These are phyloP conservation scores for Clusia tigrina DNA, from an alignment of 2,888 invertebrate genomes.

Conservation along the genomic window DNA sequence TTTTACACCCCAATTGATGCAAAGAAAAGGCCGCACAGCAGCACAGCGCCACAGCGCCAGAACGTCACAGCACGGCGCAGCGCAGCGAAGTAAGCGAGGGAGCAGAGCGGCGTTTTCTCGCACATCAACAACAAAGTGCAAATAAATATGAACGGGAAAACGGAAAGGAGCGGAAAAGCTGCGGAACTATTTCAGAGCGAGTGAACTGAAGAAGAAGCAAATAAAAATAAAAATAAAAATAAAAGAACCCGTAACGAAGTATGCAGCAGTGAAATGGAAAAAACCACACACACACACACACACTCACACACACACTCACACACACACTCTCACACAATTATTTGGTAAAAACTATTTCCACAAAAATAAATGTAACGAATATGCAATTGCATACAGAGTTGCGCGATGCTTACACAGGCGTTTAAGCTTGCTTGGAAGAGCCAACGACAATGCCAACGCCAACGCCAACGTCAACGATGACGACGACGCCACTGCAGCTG, in stretches of 20 bases:
- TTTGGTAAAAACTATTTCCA: not conserved
- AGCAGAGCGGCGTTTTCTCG: constrained; percentile 38
- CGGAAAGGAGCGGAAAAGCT: not conserved
- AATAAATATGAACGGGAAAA: constrained; percentile 47
- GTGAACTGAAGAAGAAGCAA: constrained; percentile 32
- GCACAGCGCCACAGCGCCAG: too few relatives aligned
- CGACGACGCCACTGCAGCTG: not conserved
- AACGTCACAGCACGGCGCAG: too few relatives aligned
- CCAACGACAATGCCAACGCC: not conserved
- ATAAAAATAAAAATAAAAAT: constrained; percentile 52
- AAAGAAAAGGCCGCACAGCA: constrained; percentile 12
- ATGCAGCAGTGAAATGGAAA: constrained; percentile 43
- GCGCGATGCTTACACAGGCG: too few relatives aligned
- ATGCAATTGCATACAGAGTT: too few relatives aligned
- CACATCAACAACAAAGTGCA: constrained; percentile 47
- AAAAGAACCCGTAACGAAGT: too few relatives aligned
- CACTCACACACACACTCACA: constrained; percentile 18
- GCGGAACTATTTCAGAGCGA: not conserved
- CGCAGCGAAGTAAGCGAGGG: too few relatives aligned
- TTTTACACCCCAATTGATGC: constrained; percentile 53
- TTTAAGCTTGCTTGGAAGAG: too few relatives aligned
- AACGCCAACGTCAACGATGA: not conserved
- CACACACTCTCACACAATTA: too few relatives aligned
- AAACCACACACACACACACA: constrained; percentile 32
- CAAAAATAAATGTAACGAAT: too few relatives aligned